These are phyloP conservation scores for Triplophysa rosa DNA, from an alignment of 2,113 vertebrate species.

Conservation along the genomic window DNA sequence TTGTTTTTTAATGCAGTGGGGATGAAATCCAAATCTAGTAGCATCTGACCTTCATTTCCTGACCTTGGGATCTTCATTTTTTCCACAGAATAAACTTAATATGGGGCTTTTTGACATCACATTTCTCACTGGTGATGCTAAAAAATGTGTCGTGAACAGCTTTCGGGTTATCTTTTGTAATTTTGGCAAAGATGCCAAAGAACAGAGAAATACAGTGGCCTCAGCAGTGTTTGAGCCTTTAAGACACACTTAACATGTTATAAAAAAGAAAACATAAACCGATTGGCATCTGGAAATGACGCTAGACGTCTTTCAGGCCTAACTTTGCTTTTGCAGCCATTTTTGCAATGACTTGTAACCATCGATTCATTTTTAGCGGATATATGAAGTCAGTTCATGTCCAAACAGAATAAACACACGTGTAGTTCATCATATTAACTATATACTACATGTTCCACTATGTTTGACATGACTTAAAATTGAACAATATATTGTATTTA, in stretches of 20 bases:
- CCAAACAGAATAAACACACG: background rate
- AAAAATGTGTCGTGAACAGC: too few species aligned
- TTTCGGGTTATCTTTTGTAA: background rate
- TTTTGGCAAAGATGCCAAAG: background rate
- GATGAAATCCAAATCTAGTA: background rate
- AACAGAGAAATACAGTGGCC: background rate
- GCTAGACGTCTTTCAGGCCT: too few species aligned
- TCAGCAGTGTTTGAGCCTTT: background rate
- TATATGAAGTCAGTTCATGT: background rate
- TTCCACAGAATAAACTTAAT: slow-evolving; percentile 33
- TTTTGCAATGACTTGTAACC: too few species aligned
- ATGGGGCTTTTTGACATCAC: background rate
- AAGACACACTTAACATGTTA: background rate
- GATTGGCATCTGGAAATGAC: too few species aligned
- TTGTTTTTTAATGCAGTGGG: slow-evolving; percentile 7
- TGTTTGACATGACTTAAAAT: background rate
- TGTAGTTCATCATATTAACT: background rate
- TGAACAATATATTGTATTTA: too few species aligned
- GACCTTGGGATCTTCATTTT: slow-evolving; percentile 54
- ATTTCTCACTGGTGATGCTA: background rate
- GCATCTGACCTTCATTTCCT: slow-evolving; percentile 62
- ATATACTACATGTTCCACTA: background rate
- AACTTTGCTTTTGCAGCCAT: too few species aligned
- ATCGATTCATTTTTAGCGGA: background rate
- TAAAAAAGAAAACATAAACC: background rate